Conservation (phyloP, 2,113 vertebrate genomes). For the Rattus rattus region DNA sequence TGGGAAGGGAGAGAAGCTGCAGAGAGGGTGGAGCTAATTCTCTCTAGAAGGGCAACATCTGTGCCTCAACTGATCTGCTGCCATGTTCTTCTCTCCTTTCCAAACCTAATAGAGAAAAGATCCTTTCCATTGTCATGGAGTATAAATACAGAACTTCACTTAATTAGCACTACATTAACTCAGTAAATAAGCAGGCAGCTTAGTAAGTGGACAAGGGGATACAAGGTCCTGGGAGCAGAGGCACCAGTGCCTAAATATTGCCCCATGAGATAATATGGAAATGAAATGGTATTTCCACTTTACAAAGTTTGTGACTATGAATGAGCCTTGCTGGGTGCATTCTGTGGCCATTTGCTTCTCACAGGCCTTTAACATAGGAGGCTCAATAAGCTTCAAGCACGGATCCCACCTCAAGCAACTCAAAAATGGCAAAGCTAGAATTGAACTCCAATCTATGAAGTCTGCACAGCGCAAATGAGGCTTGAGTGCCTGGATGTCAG, state of each 20-base stretch:
- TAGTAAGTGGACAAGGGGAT: not conserved
- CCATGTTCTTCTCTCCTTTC: not conserved
- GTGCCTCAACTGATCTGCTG: not conserved
- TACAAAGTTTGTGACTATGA: not conserved
- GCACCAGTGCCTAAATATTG: not conserved
- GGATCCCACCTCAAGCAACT: not conserved
- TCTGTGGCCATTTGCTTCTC: not conserved
- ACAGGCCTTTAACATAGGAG: not conserved
- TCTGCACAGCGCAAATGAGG: not conserved
- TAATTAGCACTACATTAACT: conserved; percentile 16
- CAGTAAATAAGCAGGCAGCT: not conserved
- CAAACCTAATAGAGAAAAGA: not conserved
- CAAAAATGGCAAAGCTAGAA: not conserved
- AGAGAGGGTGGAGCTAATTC: not conserved
- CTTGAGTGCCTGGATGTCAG: not conserved
- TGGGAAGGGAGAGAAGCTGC: not conserved
- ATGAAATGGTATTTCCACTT: not conserved
- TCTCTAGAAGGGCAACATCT: not conserved
- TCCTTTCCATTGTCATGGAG: not conserved
- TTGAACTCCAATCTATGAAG: not conserved
- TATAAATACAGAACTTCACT: conserved; percentile 31
- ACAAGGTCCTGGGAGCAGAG: not conserved
- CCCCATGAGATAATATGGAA: not conserved
- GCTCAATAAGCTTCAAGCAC: not conserved
- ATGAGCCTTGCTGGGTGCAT: not conserved